These are phyloP conservation scores for Mus caroli DNA, from an alignment of 2,797 vertebrate species.

Conservation along the genomic window DNA sequence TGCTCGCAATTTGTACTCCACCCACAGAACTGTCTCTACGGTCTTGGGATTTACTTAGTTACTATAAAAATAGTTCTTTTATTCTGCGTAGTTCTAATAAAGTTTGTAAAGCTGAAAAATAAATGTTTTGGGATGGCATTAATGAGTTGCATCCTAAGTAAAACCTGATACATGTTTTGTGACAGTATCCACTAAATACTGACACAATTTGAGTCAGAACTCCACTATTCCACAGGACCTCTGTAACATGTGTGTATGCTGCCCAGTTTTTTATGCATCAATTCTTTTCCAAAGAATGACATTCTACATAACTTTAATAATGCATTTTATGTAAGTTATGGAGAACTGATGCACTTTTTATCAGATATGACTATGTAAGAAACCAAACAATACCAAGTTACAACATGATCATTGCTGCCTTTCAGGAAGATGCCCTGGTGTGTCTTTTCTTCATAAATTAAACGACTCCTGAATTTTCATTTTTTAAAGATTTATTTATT, in stretches of 20 bases:
- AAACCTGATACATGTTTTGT: background rate
- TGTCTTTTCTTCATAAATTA: slow-evolving; percentile 42
- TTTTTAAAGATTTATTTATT: no score
- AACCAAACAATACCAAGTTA: background rate
- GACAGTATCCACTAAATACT: background rate
- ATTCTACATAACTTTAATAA: background rate
- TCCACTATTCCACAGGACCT: background rate
- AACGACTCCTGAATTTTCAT: background rate
- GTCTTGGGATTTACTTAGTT: background rate
- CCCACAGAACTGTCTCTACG: background rate
- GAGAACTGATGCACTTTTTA: slow-evolving; percentile 1
- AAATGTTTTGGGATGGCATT: slow-evolving; percentile 27
- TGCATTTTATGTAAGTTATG: background rate
- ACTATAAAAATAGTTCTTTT: background rate
- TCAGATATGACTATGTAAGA: background rate
- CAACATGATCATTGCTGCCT: background rate
- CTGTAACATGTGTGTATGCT: background rate
- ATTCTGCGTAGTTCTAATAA: background rate
- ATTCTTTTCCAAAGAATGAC: background rate
- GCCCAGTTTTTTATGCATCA: background rate
- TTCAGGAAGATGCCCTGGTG: background rate
- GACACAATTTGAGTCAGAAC: slow-evolving; percentile 14
- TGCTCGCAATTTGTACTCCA: background rate
- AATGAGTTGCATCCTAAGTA: background rate
- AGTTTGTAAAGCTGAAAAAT: slow-evolving; percentile 25